A percentile compares a stretch with the other conserved stretches of the same genome.
Conservation (phyloP, 2,888 invertebrate genomes). For the Danaus chrysippus region DNA sequence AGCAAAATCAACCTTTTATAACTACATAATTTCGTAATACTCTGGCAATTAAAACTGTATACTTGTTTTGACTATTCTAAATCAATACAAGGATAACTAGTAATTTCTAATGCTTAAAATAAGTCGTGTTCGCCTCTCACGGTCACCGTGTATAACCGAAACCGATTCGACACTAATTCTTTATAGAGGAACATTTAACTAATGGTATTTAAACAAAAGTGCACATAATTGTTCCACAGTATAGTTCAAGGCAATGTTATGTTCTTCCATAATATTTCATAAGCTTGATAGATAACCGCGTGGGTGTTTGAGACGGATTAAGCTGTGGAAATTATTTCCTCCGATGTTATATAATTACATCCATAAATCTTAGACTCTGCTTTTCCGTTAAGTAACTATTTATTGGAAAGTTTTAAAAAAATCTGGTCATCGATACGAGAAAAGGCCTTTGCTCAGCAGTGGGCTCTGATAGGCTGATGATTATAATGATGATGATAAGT, state of each 20-base stretch:
- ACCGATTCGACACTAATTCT: not conserved
- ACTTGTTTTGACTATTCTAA: not conserved
- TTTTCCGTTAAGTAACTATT: too few species aligned
- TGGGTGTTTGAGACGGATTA: not conserved
- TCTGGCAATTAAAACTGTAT: too few species aligned
- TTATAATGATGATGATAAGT: too few species aligned
- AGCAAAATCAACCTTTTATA: too few species aligned
- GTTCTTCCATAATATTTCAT: not conserved
- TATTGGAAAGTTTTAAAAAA: too few species aligned
- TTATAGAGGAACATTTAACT: not conserved
- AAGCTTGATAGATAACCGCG: not conserved
- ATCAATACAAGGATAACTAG: not conserved
- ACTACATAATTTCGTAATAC: too few species aligned
- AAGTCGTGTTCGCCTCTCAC: not conserved
- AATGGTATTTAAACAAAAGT: not conserved
- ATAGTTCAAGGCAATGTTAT: constrained; percentile 2
- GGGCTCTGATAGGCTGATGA: too few species aligned
- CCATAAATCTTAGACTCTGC: too few species aligned
- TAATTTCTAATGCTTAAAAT: not conserved
- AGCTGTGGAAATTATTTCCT: too few species aligned
- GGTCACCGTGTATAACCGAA: not conserved
- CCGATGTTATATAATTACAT: too few species aligned
- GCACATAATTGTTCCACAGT: not conserved
- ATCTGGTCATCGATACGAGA: too few species aligned
- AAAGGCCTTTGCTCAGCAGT: too few species aligned